Conservation (phyloP, 2,888 invertebrate genomes). For the Pheosia gnoma region DNA sequence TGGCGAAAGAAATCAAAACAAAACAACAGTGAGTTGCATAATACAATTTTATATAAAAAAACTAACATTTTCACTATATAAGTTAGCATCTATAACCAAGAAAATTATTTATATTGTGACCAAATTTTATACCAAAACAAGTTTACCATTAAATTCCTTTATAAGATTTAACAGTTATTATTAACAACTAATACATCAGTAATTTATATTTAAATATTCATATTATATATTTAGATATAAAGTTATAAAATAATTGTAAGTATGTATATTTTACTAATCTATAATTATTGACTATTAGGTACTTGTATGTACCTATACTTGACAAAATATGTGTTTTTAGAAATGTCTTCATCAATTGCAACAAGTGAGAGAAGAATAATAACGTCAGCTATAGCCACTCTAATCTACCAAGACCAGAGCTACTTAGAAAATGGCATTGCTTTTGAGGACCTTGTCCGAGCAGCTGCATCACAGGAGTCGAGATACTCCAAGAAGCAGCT, state of each 20-base stretch:
- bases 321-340: conserved; percentile 39
- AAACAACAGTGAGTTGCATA: conserved; percentile 62
- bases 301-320: background rate
- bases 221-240: too few species aligned
- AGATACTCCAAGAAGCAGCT: conserved; percentile 86
- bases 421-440: conserved; percentile 89
- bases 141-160: too few species aligned
- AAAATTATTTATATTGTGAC: background rate
- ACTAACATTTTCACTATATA: background rate
- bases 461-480: conserved; percentile 86
- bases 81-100: background rate
- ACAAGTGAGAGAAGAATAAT: conserved; percentile 83
- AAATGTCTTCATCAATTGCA: conserved; percentile 75
- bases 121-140: too few species aligned
- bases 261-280: too few species aligned
- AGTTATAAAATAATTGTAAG: too few species aligned
- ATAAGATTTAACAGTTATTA: too few species aligned
- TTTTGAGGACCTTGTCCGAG: conserved; percentile 86
- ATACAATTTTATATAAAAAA: conserved; percentile 5
- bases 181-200: too few species aligned
- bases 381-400: conserved; percentile 88
- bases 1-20: conserved; percentile 79
- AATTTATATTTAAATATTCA: too few species aligned
- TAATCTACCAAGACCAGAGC: conserved; percentile 88
- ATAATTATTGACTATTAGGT: too few species aligned